Percentiles rank a stretch among this genome's conserved stretches.
Evolutionary conservation across 2,888 invertebrate genomes (phyloP).

Genomic region (Luperina nickerlii): DNA sequence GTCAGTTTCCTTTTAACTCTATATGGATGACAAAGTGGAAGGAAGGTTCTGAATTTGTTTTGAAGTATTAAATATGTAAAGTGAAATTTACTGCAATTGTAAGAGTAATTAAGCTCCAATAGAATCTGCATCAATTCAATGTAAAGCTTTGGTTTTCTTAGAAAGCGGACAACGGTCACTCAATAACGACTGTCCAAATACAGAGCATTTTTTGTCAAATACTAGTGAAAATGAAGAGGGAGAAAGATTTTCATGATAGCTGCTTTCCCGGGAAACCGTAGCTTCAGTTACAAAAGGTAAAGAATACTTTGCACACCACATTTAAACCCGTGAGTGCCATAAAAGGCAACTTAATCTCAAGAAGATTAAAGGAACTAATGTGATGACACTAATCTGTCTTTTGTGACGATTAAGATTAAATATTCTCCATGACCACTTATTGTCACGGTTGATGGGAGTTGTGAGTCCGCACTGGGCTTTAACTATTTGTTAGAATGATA

Average conservation of each 20-base stretch:
- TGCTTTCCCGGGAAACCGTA: too few relatives aligned
- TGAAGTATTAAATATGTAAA: not conserved
- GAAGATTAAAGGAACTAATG: not conserved
- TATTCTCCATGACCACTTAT: not conserved
- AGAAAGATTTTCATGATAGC: too few relatives aligned
- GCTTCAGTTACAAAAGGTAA: too few relatives aligned
- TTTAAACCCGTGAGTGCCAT: not conserved
- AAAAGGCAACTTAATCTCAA: not conserved
- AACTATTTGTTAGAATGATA: not conserved
- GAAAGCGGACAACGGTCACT: too few relatives aligned
- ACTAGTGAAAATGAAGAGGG: too few relatives aligned
- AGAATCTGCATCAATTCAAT: not conserved
- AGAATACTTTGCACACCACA: not conserved
- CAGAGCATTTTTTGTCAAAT: too few relatives aligned
- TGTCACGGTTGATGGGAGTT: not conserved
- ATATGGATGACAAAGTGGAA: not conserved
- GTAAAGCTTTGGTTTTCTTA: too few relatives aligned
- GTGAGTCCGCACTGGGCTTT: not conserved
- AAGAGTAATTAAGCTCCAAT: not conserved
- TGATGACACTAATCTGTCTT: slow-evolving; percentile 18
- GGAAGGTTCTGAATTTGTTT: not conserved
- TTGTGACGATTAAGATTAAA: not conserved
- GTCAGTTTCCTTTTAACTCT: not conserved
- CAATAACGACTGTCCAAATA: too few relatives aligned
- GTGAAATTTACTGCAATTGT: not conserved